A percentile compares a stretch with the other conserved stretches of the same genome.
phyloP scores from a whole-genome alignment of 2,888 invertebrate species.

The Patella ulyssiponensis region DNA sequence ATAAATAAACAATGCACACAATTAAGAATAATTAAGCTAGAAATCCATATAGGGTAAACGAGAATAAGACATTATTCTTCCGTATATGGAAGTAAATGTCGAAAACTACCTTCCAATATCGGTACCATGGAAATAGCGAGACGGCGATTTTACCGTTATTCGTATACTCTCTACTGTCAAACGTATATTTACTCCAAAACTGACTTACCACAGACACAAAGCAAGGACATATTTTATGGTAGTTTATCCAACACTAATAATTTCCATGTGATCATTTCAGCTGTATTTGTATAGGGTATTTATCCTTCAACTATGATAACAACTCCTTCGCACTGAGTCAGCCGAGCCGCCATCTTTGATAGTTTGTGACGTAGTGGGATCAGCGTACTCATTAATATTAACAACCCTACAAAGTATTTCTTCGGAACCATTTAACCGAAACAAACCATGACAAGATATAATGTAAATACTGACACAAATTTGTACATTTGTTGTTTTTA shows the following conservation, averaged over 20 bases:
- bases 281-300: neutral
- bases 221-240: slow-evolving; percentile 52
- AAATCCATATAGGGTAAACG: neutral
- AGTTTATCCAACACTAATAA: slow-evolving; percentile 7
- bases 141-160: neutral
- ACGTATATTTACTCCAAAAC: no score
- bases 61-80: neutral
- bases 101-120: no score
- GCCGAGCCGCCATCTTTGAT: slow-evolving; percentile 3
- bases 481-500: no score
- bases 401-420: neutral
- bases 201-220: slow-evolving; percentile 59
- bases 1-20: slow-evolving; percentile 74
- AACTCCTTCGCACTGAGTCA: neutral
- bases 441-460: no score
- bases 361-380: slow-evolving; percentile 5
- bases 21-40: slow-evolving; percentile 23
- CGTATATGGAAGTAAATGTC: no score
- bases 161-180: neutral
- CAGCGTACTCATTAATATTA: slow-evolving; percentile 5
- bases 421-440: no score
- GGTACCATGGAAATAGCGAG: slow-evolving; percentile 1
- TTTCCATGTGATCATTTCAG: slow-evolving; percentile 1
- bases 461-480: no score
- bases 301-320: neutral